Percentiles rank a stretch among this genome's conserved stretches.
Evolutionary conservation across 2,888 invertebrate species (phyloP).

Genomic region (Molanna angustata): DNA sequence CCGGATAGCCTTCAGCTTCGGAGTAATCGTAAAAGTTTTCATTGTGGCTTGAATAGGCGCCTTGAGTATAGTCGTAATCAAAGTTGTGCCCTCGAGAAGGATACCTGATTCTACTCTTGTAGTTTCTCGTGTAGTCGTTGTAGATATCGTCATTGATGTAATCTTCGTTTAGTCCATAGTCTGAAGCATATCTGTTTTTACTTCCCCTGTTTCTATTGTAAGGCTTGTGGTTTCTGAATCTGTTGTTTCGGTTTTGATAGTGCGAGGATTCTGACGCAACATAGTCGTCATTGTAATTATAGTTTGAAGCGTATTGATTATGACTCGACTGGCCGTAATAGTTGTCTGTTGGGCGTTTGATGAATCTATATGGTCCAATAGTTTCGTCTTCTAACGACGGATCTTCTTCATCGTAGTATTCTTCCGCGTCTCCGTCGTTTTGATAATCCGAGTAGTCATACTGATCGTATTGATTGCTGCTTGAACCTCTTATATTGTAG

Average conservation of each 20-base stretch:
- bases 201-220: neutral
- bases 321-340: conserved; percentile 1
- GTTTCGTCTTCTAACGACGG: neutral
- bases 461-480: neutral
- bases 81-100: neutral
- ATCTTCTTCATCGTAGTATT: conserved; percentile 17
- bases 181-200: conserved; percentile 22
- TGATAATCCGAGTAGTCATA: conserved; percentile 5
- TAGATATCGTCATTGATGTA: conserved; percentile 18
- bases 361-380: neutral
- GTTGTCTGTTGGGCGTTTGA: neutral
- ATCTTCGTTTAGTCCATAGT: conserved; percentile 12
- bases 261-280: conserved; percentile 6
- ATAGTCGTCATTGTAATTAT: conserved; percentile 20
- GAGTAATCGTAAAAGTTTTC: conserved; percentile 6
- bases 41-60: conserved; percentile 6
- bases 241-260: conserved; percentile 7
- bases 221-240: neutral
- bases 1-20: neutral
- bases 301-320: conserved; percentile 22
- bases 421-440: conserved; percentile 26
- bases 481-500: neutral
- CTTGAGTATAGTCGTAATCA: conserved; percentile 15
- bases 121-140: conserved; percentile 14
- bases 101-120: neutral